Evolutionary conservation across 2,888 invertebrate species (phyloP).

Genomic region (Cybosia mesomella): DNA sequence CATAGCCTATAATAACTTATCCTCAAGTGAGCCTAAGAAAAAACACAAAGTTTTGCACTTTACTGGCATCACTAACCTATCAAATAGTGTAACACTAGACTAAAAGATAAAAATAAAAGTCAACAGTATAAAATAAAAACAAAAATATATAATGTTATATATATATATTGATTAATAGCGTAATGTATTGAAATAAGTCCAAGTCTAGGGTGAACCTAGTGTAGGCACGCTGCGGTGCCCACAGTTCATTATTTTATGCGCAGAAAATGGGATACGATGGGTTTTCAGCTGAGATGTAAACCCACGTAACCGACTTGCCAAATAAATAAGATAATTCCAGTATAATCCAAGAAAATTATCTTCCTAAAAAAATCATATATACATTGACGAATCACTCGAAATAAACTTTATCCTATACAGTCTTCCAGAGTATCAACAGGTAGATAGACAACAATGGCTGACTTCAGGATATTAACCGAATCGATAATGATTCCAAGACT

Average conservation of each 20-base stretch:
- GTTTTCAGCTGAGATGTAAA: background rate
- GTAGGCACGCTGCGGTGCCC: background rate
- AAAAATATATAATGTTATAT: background rate
- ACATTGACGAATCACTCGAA: background rate
- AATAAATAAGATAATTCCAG: too few relatives aligned
- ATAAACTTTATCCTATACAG: background rate
- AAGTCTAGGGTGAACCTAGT: background rate
- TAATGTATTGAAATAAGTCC: background rate
- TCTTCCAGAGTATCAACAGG: background rate
- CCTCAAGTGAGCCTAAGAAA: background rate
- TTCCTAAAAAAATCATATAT: background rate
- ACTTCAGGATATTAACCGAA: constrained; percentile 3
- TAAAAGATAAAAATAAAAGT: too few relatives aligned
- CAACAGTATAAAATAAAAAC: background rate
- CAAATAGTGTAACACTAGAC: background rate
- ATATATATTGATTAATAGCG: too few relatives aligned
- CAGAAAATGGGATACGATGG: background rate
- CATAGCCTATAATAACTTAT: background rate
- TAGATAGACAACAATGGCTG: background rate
- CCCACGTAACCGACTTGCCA: too few relatives aligned
- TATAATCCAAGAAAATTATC: background rate
- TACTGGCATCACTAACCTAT: too few relatives aligned
- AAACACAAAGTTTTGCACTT: too few relatives aligned
- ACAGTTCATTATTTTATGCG: background rate
- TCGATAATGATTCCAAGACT: constrained; percentile 3